A percentile compares a stretch with the other conserved stretches of the same genome.
Conservation (phyloP, 2,797 vertebrate species). For the Anisognathus igniventris region DNA sequence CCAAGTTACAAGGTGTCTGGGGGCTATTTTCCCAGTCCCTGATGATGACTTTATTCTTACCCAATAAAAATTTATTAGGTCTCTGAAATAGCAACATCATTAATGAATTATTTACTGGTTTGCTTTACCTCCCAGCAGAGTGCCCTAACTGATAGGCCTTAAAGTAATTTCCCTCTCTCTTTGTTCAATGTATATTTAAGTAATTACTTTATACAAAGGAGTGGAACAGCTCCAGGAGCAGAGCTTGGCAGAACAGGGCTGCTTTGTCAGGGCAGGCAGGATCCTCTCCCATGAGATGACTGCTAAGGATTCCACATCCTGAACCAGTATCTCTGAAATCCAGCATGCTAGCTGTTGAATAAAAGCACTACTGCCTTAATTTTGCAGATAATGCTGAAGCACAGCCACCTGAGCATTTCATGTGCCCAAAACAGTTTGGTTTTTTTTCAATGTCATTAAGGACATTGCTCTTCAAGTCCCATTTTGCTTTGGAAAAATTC, state of each 20-base stretch:
- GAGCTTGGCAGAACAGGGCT: constrained; percentile 8
- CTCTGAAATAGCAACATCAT: not conserved
- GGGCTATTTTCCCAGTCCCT: not conserved
- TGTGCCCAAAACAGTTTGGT: not conserved
- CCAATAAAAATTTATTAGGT: not conserved
- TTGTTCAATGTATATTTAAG: constrained; percentile 56
- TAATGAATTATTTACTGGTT: constrained; percentile 25
- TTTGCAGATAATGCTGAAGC: not conserved
- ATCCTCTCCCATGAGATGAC: not conserved
- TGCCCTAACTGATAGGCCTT: constrained; percentile 6
- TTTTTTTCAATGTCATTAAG: not conserved
- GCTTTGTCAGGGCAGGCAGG: not conserved
- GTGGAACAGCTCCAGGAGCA: constrained; percentile 31
- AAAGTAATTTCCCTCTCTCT: constrained; percentile 36
- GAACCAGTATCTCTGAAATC: not conserved
- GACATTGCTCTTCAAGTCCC: not conserved
- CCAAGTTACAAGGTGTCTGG: not conserved
- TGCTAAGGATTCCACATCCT: not conserved
- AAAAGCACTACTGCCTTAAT: not conserved
- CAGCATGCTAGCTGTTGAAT: not conserved
- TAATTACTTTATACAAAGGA: constrained; percentile 44
- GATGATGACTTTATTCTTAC: not conserved
- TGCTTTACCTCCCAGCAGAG: constrained; percentile 18
- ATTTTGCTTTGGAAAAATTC: not conserved
- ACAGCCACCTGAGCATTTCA: accelerated